These are phyloP conservation scores for Anser brachyrhynchus DNA, from an alignment of 2,113 vertebrate genomes.

Conservation along the genomic window DNA sequence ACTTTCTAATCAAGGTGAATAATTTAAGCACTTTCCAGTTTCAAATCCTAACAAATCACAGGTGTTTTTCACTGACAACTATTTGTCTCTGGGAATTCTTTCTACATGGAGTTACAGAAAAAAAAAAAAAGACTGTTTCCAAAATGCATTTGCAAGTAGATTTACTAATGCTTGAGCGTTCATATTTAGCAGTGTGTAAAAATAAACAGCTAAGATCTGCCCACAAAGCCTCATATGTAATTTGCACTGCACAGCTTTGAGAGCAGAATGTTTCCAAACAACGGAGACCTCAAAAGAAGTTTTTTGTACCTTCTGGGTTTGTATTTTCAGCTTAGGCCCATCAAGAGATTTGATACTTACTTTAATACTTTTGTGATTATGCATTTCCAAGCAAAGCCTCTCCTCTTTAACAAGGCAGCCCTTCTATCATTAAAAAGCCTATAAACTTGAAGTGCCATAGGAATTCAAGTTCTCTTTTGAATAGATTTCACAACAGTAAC, in stretches of 20 bases:
- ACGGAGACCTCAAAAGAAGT: background rate
- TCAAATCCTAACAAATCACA: background rate
- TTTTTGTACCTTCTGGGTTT: background rate
- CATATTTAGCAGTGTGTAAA: constrained; percentile 6
- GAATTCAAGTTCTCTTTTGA: background rate
- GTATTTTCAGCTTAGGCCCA: background rate
- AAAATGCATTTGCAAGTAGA: background rate
- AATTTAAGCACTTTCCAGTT: background rate
- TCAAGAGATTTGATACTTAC: background rate
- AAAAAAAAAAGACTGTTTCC: background rate
- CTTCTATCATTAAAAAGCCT: background rate
- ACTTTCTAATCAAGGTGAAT: background rate
- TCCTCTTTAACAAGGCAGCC: background rate
- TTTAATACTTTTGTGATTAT: background rate
- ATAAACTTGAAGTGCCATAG: background rate
- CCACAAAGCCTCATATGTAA: constrained; percentile 10
- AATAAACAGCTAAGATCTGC: constrained; percentile 54
- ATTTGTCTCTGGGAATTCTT: background rate
- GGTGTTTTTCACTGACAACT: background rate
- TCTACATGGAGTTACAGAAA: background rate
- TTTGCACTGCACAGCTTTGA: background rate
- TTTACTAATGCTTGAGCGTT: background rate
- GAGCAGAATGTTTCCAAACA: constrained; percentile 30
- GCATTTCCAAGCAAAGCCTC: background rate
- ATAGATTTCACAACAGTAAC: background rate